phyloP scores from a whole-genome alignment of 2,797 vertebrate species.

The Enteromius mattozi region DNA sequence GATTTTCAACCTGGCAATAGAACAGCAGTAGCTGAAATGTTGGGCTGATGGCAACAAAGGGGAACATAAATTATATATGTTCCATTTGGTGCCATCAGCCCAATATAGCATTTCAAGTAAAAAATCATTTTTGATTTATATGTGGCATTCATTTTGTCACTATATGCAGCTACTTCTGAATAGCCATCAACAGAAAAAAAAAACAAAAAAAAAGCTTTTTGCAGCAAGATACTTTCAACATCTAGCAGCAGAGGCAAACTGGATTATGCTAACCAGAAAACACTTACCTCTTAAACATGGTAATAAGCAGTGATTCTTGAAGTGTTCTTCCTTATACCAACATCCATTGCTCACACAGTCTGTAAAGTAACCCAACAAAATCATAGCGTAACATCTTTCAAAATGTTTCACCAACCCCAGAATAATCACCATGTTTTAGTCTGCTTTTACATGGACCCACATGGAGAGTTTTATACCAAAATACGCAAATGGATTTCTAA shows the following conservation, averaged over 20 bases:
- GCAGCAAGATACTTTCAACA: background rate
- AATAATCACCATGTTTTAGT: conserved; percentile 21
- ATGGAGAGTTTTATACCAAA: conserved; percentile 31
- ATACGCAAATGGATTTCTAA: conserved; percentile 33
- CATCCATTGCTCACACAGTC: background rate
- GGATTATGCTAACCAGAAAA: background rate
- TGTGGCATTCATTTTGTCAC: background rate
- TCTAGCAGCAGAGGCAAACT: conserved; percentile 1
- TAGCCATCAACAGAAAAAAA: background rate
- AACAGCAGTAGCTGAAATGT: background rate
- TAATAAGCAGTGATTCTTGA: background rate
- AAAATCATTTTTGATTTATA: background rate
- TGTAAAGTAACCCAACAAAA: conserved; percentile 5
- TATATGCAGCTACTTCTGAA: background rate
- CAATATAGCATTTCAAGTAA: background rate
- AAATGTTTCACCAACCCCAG: background rate
- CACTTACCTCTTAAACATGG: background rate
- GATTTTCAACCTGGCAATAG: conserved; percentile 13
- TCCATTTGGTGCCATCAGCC: background rate
- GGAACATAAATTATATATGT: background rate
- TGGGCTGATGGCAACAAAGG: background rate
- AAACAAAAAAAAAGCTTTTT: background rate
- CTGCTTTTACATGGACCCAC: conserved; percentile 29
- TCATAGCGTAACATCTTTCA: conserved; percentile 19
- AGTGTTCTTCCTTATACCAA: background rate